Evolutionary conservation across 2,888 invertebrate genomes (phyloP), one percentile per base, ranked within the genome.

Genomic region (Phrixothrix hirtus): DNA sequence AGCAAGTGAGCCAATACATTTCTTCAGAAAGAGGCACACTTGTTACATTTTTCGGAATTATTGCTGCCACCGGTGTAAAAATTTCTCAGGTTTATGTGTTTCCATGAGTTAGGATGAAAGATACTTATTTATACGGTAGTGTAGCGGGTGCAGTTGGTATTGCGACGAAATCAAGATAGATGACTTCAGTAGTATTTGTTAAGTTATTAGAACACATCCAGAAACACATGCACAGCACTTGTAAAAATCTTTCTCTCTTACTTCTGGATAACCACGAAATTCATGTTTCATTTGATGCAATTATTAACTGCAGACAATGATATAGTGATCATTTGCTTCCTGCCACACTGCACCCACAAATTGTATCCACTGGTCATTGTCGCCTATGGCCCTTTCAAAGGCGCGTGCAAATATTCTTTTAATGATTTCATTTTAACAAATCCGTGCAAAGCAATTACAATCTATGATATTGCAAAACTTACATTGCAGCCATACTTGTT

Each of bases 81-180:
- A 47, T 66, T 47, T 63, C 67, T 26, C 63, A 63, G 14, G 10
- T 57, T 27, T 67, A 60, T 55, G 55, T 69, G 17, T 69, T 67
- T 51, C 67, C 64, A 11, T 27, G 61, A 21, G 50, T 64, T 5
- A 52, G 51, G 29, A 55, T 57, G 45, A 54, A 57, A 27, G 57
- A 61, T 45, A 44, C 51, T 26, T 60, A 55, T 47, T 36, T 64
- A 34, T 47, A 58, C 47, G 59, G 59, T 25, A 57, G 57, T 36
- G 60, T 60, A 11, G 31, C 43, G 10, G 63, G 61, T 25, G 37
- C 55, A 37, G 16, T 57, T 35, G 64, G 61, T 5, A 38, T 45
- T 16, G 60, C 57, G 6, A 32, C 39, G 11, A 29, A 14, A 25
- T 46, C 25, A 31, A 63, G 63, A 4, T 67, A 65, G 64, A 61